Percentiles rank a stretch among this genome's conserved stretches.
phyloP scores from a whole-genome alignment of 1,140 invertebrate species.

The Argopecten irradians region DNA sequence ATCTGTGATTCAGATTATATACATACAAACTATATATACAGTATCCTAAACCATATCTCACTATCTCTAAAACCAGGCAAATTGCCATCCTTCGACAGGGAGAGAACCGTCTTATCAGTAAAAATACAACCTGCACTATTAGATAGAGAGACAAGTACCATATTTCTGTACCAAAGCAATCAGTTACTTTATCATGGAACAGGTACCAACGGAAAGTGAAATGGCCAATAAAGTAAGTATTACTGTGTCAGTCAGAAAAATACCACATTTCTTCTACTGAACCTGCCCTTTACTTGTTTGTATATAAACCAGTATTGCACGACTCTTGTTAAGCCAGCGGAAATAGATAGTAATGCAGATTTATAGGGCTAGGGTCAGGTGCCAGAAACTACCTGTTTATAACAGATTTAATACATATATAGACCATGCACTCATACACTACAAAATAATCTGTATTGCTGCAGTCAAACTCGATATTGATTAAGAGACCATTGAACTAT shows the following conservation, averaged over 20 bases:
- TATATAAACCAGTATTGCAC: not conserved
- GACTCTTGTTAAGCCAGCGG: not conserved
- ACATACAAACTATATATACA: not conserved
- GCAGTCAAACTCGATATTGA: not conserved
- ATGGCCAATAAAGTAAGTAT: not conserved
- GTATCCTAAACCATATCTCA: not conserved
- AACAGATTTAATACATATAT: not conserved
- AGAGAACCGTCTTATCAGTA: not conserved
- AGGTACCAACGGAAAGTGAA: not conserved
- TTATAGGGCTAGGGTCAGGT: not conserved
- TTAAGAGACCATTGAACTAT: not conserved
- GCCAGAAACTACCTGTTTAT: too few relatives aligned
- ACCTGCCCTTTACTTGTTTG: not conserved
- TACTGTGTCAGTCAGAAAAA: not conserved
- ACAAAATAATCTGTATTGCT: too few relatives aligned
- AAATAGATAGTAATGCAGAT: not conserved
- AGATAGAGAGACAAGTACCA: not conserved
- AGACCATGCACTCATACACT: not conserved
- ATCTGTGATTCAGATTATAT: not conserved
- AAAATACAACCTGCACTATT: conserved; percentile 1
- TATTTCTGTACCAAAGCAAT: conserved; percentile 7
- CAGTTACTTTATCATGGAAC: not conserved
- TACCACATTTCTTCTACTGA: not conserved
- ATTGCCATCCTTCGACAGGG: not conserved
- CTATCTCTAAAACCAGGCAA: conserved; percentile 1